phyloP scores from a whole-genome alignment of 2,113 vertebrate species.

The Nothocercus julius region DNA sequence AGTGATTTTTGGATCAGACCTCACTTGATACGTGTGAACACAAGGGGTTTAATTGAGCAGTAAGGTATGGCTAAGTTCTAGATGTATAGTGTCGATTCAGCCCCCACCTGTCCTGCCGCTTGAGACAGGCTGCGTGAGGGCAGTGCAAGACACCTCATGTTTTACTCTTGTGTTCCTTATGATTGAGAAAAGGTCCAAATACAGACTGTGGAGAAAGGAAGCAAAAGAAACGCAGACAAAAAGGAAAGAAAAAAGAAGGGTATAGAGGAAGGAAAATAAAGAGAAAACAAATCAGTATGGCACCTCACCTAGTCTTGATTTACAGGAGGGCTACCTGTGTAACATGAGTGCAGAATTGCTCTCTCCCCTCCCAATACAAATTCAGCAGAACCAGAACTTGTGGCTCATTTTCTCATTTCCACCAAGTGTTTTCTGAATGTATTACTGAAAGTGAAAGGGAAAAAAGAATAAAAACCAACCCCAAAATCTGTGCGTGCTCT shows the following conservation, averaged over 20 bases:
- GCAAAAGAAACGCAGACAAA: not conserved
- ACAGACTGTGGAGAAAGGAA: not conserved
- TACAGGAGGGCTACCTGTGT: not conserved
- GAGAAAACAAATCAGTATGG: not conserved
- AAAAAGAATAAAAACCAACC: not conserved
- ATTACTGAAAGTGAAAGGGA: slow-evolving; percentile 27
- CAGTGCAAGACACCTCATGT: not conserved
- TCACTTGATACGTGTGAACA: not conserved
- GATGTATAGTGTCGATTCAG: not conserved
- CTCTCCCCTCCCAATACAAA: not conserved
- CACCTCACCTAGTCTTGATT: not conserved
- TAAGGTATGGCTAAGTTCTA: not conserved
- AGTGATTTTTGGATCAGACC: not conserved
- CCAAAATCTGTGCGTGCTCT: slow-evolving; percentile 22
- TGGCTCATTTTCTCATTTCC: not conserved
- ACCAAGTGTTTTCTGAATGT: not conserved
- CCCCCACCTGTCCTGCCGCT: not conserved
- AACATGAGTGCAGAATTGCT: not conserved
- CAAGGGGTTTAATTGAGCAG: not conserved
- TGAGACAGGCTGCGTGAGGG: not conserved
- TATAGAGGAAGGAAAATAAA: not conserved
- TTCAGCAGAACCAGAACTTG: not conserved
- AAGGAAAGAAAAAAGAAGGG: not conserved
- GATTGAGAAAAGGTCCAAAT: not conserved
- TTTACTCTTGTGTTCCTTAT: not conserved